Evolutionary conservation across 2,113 vertebrate genomes (phyloP).

Genomic region (Podarcis cretensis): DNA sequence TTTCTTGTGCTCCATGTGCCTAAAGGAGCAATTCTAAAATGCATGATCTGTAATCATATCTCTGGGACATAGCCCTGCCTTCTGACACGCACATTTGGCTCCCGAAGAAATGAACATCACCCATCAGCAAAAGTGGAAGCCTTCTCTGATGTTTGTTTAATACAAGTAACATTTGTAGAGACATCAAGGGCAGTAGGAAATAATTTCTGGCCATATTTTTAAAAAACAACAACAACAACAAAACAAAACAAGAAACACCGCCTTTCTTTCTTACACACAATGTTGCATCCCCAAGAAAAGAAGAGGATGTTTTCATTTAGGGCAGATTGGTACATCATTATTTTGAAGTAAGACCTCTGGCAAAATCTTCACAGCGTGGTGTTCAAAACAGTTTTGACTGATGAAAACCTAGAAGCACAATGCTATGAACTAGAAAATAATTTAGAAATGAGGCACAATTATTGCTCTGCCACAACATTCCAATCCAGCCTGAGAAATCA

Average conservation of each 20-base stretch:
- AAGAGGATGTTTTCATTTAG: conserved; percentile 18
- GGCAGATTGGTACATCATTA: neutral
- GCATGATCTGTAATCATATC: neutral
- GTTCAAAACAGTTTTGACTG: conserved; percentile 6
- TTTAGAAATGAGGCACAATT: neutral
- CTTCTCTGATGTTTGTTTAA: conserved; percentile 14
- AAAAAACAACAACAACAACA: neutral
- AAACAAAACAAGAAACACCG: neutral
- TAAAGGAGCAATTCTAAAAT: conserved; percentile 39
- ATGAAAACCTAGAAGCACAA: neutral
- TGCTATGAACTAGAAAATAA: neutral
- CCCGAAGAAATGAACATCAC: neutral
- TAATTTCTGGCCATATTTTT: neutral
- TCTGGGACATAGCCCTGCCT: neutral
- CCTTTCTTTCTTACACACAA: neutral
- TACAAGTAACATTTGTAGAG: neutral
- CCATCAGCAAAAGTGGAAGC: neutral
- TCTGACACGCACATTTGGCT: neutral
- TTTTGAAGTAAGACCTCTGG: neutral
- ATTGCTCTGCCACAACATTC: neutral
- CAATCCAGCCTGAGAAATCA: neutral
- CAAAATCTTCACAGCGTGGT: neutral
- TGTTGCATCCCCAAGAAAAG: neutral
- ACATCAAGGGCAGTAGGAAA: neutral
- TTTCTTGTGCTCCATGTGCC: conserved; percentile 22